A percentile compares a stretch with the other conserved stretches of the same genome.
These are phyloP conservation scores for Drosophila nr. fundita DNA, from an alignment of 2,888 invertebrate genomes.

Conservation along the genomic window DNA sequence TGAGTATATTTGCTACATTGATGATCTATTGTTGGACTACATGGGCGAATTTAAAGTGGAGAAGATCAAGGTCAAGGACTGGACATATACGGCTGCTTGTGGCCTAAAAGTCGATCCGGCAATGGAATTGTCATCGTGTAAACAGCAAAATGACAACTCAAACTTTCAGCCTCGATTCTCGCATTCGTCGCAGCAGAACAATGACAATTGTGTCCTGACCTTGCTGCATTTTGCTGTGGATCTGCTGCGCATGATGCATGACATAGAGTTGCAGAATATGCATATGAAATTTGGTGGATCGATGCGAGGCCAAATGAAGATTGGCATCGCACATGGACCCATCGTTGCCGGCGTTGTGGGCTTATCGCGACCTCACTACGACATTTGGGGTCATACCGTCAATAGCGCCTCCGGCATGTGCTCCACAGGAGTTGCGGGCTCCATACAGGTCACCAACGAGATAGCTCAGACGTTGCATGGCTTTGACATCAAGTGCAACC, in stretches of 20 bases:
- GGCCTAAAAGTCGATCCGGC: slow-evolving; percentile 88
- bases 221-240: slow-evolving; percentile 90
- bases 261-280: slow-evolving; percentile 18
- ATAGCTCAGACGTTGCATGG: slow-evolving; percentile 89
- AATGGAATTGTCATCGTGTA: slow-evolving; percentile 6
- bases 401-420: slow-evolving; percentile 98
- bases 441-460: slow-evolving; percentile 91
- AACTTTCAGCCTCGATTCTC: neutral
- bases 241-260: slow-evolving; percentile 88
- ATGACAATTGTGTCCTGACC: slow-evolving; percentile 85
- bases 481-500: slow-evolving; percentile 89
- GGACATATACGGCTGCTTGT: slow-evolving; percentile 98
- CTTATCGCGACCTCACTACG: slow-evolving; percentile 95
- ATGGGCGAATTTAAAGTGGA: slow-evolving; percentile 89
- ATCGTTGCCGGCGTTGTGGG: slow-evolving; percentile 97
- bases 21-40: slow-evolving; percentile 90
- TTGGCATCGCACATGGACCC: slow-evolving; percentile 94
- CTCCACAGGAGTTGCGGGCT: slow-evolving; percentile 91
- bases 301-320: slow-evolving; percentile 33
- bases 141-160: neutral
- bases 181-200: neutral
- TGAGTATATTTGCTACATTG: slow-evolving; percentile 96
- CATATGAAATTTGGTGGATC: slow-evolving; percentile 20
- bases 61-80: slow-evolving; percentile 98
- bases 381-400: slow-evolving; percentile 98